Conservation (phyloP, 2,888 invertebrate genomes). For the Lydus trimaculatus region DNA sequence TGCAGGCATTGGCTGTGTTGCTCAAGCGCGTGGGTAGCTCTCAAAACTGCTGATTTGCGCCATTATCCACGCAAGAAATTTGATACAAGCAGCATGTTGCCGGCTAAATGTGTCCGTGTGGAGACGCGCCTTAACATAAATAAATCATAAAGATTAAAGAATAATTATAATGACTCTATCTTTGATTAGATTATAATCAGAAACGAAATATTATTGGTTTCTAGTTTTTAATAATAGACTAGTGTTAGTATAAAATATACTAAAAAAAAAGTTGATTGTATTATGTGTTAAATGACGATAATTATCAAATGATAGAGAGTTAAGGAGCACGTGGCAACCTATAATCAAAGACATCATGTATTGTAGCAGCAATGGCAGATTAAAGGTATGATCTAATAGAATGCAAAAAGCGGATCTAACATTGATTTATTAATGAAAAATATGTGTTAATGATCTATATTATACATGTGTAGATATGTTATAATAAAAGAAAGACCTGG, state of each 20-base stretch:
- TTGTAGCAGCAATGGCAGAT: neutral
- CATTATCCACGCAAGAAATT: too few species aligned
- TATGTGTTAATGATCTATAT: slow-evolving; percentile 30
- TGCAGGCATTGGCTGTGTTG: too few species aligned
- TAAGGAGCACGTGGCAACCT: neutral
- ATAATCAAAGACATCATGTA: neutral
- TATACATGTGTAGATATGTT: neutral
- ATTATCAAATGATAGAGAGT: slow-evolving; percentile 10
- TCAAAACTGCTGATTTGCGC: too few species aligned
- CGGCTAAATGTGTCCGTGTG: too few species aligned
- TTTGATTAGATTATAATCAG: too few species aligned
- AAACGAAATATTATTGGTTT: neutral
- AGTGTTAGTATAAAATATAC: neutral
- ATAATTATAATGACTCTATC: too few species aligned
- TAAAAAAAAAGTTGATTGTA: neutral
- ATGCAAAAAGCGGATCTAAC: slow-evolving; percentile 20
- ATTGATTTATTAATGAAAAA: slow-evolving; percentile 30
- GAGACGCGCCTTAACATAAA: too few species aligned
- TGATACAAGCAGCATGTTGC: too few species aligned
- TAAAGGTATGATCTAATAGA: neutral
- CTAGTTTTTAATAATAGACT: neutral
- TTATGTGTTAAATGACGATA: neutral
- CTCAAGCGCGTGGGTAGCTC: too few species aligned
- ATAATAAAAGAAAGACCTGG: slow-evolving; percentile 15
- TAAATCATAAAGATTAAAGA: too few species aligned